Evolutionary conservation across 2,113 vertebrate species (phyloP), one percentile per base, ranked within the genome.

Genomic region (Smithornis capensis): DNA sequence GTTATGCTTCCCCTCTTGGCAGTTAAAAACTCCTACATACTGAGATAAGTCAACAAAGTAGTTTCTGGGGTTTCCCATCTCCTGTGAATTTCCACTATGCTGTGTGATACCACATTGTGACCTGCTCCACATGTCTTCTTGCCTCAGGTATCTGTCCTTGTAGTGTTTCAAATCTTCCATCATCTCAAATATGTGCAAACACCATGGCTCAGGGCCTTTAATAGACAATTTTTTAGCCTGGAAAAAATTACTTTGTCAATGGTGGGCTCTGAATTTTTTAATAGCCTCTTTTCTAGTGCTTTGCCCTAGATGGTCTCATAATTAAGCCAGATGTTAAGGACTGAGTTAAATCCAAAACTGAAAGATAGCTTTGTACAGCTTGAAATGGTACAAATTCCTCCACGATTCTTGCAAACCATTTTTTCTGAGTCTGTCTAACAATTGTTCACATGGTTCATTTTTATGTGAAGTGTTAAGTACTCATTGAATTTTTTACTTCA

Each of bases 401-500:
- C 75, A 73, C 29, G 60, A 93, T 86, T 70, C 68, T 42, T 50
- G 6, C 18, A 62, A 67, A 42, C 3, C 4, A 31, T 82, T 71
- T 76, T 76, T 81, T 53, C 60, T 31, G 27, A 67, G 29, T 80
- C 77, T 71, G 11, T 81, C 71, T 77, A 29, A 83, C 90, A 90
- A 83, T 86, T 29, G 35, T 74, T 80, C 47, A 0, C 25, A 33
- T 64, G 25, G 16, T 83, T 81, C 80, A 44, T 89, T 94, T 92
- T 71, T 90, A 67, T 89, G 44, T 70, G 88, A 64, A 93, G 79
- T 56, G 28, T 77, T 88, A 90, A 90, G 55, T 86, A 93, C 86
- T 96, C 60, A 80, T 90, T 88, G 73, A 90, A 92, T 89, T 94
- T 87, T 80, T 60, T 52, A 90, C 86, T 95, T 55, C 57, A 70